Evolutionary conservation across 2,797 vertebrate species (phyloP).

Genomic region (Microhierax caerulescens): DNA sequence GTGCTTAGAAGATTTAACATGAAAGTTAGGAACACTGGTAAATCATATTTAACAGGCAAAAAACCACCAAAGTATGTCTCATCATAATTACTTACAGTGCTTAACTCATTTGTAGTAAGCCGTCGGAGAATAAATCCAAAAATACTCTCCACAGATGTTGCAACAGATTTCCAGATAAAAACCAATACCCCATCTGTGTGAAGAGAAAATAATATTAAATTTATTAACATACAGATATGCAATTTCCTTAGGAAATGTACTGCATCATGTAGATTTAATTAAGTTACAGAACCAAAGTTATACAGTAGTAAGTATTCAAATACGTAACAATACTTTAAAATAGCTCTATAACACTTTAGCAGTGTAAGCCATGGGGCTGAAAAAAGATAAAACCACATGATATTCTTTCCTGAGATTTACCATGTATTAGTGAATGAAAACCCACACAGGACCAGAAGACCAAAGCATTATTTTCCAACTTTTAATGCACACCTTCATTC

Average conservation of each 20-base stretch:
- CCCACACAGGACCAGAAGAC: background rate
- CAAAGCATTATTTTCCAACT: background rate
- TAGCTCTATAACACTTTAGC: background rate
- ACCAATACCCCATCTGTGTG: slow-evolving; percentile 75
- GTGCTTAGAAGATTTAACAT: background rate
- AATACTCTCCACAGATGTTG: slow-evolving; percentile 76
- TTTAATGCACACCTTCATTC: background rate
- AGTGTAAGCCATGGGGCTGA: background rate
- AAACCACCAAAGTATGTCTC: background rate
- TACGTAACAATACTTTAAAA: background rate
- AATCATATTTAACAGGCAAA: background rate
- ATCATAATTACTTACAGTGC: slow-evolving; percentile 74
- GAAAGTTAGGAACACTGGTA: background rate
- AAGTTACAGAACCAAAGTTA: background rate
- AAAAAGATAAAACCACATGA: background rate
- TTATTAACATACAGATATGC: background rate
- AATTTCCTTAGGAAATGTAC: background rate
- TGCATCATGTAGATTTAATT: background rate
- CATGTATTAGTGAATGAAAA: background rate
- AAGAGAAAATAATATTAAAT: background rate
- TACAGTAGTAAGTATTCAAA: background rate
- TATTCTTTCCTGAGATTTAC: background rate
- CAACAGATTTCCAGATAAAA: slow-evolving; percentile 72
- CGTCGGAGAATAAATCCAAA: slow-evolving; percentile 84
- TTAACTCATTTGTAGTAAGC: slow-evolving; percentile 82